Conservation (phyloP, 1,140 invertebrate genomes). For the Monomorium pharaonis region DNA sequence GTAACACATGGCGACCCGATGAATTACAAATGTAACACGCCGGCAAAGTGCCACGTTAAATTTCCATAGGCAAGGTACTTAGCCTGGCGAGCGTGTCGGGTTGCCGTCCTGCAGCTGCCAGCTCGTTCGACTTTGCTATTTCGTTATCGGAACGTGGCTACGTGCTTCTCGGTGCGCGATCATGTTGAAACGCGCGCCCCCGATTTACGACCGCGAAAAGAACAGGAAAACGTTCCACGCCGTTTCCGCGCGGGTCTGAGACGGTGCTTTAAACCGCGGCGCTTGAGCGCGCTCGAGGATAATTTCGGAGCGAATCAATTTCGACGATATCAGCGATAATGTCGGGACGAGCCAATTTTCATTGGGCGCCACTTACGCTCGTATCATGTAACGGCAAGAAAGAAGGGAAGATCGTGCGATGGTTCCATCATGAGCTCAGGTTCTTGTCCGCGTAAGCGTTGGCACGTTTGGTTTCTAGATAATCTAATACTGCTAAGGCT, state of each 20-base stretch:
- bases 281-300: background rate
- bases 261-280: slow-evolving; percentile 26
- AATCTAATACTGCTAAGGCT: background rate
- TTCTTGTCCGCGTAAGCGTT: background rate
- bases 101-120: slow-evolving; percentile 35
- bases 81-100: slow-evolving; percentile 48
- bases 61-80: slow-evolving; percentile 74
- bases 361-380: slow-evolving; percentile 29
- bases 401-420: background rate
- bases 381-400: slow-evolving; percentile 31
- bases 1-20: slow-evolving; percentile 68
- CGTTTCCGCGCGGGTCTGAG: background rate
- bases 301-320: slow-evolving; percentile 42
- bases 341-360: slow-evolving; percentile 30
- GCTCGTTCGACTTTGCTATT: slow-evolving; percentile 66
- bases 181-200: slow-evolving; percentile 43
- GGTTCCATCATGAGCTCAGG: background rate
- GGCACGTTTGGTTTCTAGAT: background rate
- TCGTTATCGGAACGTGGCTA: slow-evolving; percentile 67
- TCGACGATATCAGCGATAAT: slow-evolving; percentile 47
- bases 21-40: slow-evolving; percentile 77
- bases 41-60: slow-evolving; percentile 71
- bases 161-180: slow-evolving; percentile 53
- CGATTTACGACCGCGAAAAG: slow-evolving; percentile 61
- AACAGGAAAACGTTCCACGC: slow-evolving; percentile 39